phyloP scores from a whole-genome alignment of 2,888 invertebrate genomes.

The Clitarchus hookeri region DNA sequence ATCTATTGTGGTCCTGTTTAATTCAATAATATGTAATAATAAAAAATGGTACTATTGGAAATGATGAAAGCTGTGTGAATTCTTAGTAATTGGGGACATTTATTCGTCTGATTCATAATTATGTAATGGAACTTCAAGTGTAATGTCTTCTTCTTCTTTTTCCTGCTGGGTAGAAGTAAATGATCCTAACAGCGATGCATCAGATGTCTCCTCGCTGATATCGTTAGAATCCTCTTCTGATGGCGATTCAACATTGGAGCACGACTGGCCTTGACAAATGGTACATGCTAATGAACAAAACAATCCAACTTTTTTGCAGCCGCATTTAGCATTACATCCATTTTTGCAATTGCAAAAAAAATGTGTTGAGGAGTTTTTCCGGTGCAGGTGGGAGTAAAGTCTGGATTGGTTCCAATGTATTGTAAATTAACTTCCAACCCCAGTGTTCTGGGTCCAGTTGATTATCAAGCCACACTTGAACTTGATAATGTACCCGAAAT shows the following conservation, averaged over 20 bases:
- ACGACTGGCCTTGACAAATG: background rate
- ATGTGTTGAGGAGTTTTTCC: background rate
- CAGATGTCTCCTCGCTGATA: slow-evolving; percentile 2
- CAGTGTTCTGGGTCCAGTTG: background rate
- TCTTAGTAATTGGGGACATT: too few relatives aligned
- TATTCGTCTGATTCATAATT: too few relatives aligned
- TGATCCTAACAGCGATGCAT: background rate
- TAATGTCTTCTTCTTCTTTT: background rate
- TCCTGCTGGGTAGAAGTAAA: background rate
- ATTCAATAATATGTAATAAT: too few relatives aligned
- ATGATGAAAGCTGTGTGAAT: too few relatives aligned
- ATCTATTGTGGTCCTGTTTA: too few relatives aligned
- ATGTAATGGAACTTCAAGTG: too few relatives aligned
- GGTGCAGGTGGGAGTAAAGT: too few relatives aligned
- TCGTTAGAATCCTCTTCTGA: too few relatives aligned
- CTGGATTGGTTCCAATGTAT: background rate
- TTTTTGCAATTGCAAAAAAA: slow-evolving; percentile 2
- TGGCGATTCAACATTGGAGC: background rate
- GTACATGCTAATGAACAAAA: background rate
- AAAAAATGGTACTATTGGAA: too few relatives aligned
- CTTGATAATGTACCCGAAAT: slow-evolving; percentile 1
- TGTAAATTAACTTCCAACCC: background rate
- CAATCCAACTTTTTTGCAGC: too few relatives aligned
- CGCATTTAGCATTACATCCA: background rate
- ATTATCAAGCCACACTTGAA: slow-evolving; percentile 8